Percentiles rank a stretch among this genome's conserved stretches.
Conservation (phyloP, 35 echinoderm and acorn worm genomes). For the Apostichopus parvimensis region DNA sequence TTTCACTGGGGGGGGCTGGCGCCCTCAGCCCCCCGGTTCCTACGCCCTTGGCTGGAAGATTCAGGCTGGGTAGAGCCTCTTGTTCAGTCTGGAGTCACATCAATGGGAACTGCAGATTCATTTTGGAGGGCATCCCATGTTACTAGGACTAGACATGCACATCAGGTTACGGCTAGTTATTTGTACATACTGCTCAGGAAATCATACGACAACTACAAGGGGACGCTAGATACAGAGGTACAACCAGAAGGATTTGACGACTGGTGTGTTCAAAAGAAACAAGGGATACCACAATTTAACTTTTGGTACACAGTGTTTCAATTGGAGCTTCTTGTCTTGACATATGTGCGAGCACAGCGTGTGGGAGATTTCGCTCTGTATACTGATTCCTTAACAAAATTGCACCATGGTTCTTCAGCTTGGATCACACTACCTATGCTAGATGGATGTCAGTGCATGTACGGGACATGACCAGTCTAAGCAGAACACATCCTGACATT, state of each 20-base stretch:
- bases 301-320: constrained; percentile 53
- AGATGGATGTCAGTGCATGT: constrained; percentile 16
- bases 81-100: constrained; percentile 43
- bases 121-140: background rate
- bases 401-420: constrained; percentile 58
- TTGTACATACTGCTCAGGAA: constrained; percentile 37
- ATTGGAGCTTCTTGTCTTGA: constrained; percentile 42
- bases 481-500: background rate
- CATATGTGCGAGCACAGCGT: constrained; percentile 46
- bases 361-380: constrained; percentile 50
- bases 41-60: background rate
- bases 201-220: constrained; percentile 46
- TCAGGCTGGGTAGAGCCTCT: constrained; percentile 43
- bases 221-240: background rate
- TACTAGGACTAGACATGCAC: constrained; percentile 49
- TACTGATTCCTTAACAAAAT: constrained; percentile 41
- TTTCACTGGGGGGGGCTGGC: no score
- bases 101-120: constrained; percentile 28
- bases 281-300: constrained; percentile 33
- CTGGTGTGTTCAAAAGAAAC: constrained; percentile 10
- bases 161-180: constrained; percentile 58
- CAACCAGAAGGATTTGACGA: constrained; percentile 22
- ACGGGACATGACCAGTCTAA: constrained; percentile 9
- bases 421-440: constrained; percentile 65
- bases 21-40: no score